Evolutionary conservation across 2,888 invertebrate genomes (phyloP).

Genomic region (Junonia oenone): DNA sequence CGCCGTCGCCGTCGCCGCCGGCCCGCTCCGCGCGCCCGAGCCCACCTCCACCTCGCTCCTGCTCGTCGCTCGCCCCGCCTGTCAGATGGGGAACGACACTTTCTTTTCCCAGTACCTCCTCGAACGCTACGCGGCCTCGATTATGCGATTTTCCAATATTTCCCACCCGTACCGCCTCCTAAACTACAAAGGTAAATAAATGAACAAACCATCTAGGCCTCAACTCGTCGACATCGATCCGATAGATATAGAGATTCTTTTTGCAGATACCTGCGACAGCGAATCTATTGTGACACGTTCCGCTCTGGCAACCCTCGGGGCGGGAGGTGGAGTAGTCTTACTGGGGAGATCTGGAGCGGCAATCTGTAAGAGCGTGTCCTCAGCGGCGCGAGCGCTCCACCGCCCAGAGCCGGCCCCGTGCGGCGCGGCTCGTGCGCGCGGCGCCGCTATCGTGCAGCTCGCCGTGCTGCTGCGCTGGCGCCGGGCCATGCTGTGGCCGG

Average conservation of each 20-base stretch:
- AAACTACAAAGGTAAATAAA: slow-evolving; percentile 38
- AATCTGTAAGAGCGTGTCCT: slow-evolving; percentile 36
- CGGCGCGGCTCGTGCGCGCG: slow-evolving; percentile 37
- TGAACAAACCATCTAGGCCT: background rate
- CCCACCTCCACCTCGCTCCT: slow-evolving; percentile 34
- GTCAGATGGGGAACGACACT: slow-evolving; percentile 38
- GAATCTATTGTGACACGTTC: slow-evolving; percentile 41
- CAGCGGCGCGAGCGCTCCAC: slow-evolving; percentile 37
- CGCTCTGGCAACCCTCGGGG: slow-evolving; percentile 40
- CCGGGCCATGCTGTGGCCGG: slow-evolving; percentile 39
- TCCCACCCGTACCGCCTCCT: slow-evolving; percentile 32
- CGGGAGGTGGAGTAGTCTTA: slow-evolving; percentile 36
- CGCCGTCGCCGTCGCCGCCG: slow-evolving; percentile 40
- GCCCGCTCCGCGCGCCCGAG: slow-evolving; percentile 28
- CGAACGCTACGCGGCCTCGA: slow-evolving; percentile 20
- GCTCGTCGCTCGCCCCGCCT: slow-evolving; percentile 45
- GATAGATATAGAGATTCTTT: background rate
- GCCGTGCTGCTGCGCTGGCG: slow-evolving; percentile 46
- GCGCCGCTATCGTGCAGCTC: slow-evolving; percentile 38
- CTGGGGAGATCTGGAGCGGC: slow-evolving; percentile 38
- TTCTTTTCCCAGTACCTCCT: slow-evolving; percentile 29
- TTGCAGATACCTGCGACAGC: slow-evolving; percentile 53
- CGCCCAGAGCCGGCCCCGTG: slow-evolving; percentile 36
- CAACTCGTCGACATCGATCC: background rate
- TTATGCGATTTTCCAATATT: slow-evolving; percentile 20